phyloP scores from a whole-genome alignment of 2,797 vertebrate genomes.

The Novumbra hubbsi region DNA sequence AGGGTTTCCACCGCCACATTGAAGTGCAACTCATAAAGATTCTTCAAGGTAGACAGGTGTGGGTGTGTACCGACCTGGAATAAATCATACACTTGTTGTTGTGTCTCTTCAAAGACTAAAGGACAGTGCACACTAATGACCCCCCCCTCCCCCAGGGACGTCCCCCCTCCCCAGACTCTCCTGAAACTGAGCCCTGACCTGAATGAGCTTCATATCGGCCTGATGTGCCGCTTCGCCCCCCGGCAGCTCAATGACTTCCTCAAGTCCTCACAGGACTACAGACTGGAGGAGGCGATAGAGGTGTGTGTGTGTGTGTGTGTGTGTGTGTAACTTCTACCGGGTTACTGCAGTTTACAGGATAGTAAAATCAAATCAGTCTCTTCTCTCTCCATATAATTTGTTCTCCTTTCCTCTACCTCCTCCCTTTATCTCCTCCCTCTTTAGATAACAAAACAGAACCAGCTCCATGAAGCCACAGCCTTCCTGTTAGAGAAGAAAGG shows the following conservation, averaged over 20 bases:
- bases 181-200: conserved; percentile 74
- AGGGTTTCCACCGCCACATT: too few relatives aligned
- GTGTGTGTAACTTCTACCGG: background rate
- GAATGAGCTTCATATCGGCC: conserved; percentile 83
- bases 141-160: conserved; percentile 73
- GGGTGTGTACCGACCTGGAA: too few relatives aligned
- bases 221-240: conserved; percentile 84
- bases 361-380: too few relatives aligned
- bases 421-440: conserved; percentile 26
- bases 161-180: conserved; percentile 61
- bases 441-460: conserved; percentile 85
- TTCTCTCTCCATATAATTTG: too few relatives aligned
- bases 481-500: conserved; percentile 92
- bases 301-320: conserved; percentile 40
- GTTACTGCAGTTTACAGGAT: too few relatives aligned
- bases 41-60: too few relatives aligned
- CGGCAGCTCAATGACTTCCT: conserved; percentile 80
- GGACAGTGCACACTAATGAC: too few relatives aligned
- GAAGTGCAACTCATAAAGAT: too few relatives aligned
- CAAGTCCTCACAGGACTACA: conserved; percentile 83
- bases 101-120: too few relatives aligned
- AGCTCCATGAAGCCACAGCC: conserved; percentile 83
- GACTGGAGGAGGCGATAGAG: conserved; percentile 88
- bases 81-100: too few relatives aligned
- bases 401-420: background rate